Percentiles rank a stretch among this genome's conserved stretches.
Evolutionary conservation across 2,888 invertebrate genomes (phyloP).

Genomic region (Bugula neritina): DNA sequence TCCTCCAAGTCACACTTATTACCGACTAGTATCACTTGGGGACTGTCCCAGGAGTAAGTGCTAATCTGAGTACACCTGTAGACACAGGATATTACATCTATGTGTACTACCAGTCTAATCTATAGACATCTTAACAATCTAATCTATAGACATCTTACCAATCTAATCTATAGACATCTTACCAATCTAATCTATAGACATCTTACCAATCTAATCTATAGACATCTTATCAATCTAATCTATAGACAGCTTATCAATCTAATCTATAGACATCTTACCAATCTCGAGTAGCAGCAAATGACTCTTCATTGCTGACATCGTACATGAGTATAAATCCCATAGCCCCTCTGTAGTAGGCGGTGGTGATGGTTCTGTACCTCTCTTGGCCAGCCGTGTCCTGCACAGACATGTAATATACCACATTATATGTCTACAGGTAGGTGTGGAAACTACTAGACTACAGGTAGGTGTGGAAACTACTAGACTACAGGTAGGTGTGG

Average conservation of each 20-base stretch:
- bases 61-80: conserved; percentile 96
- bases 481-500: no score
- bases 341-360: conserved; percentile 90
- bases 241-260: no score
- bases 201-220: no score
- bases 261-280: no score
- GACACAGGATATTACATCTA: not conserved
- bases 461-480: no score
- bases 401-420: conserved; percentile 35
- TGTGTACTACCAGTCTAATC: not conserved
- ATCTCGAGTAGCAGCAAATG: conserved; percentile 94
- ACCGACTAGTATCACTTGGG: conserved; percentile 96
- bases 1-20: conserved; percentile 99
- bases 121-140: no score
- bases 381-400: conserved; percentile 95
- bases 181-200: no score
- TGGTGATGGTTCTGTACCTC: conserved; percentile 91
- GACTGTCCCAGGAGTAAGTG: conserved; percentile 99
- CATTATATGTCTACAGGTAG: not conserved
- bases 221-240: no score
- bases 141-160: no score
- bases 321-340: conserved; percentile 99
- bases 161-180: no score
- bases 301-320: conserved; percentile 95
- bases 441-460: no score